Base-by-base conservation (phyloP, 2,113 vertebrate species). In the Pterocles orientalis region DNA sequence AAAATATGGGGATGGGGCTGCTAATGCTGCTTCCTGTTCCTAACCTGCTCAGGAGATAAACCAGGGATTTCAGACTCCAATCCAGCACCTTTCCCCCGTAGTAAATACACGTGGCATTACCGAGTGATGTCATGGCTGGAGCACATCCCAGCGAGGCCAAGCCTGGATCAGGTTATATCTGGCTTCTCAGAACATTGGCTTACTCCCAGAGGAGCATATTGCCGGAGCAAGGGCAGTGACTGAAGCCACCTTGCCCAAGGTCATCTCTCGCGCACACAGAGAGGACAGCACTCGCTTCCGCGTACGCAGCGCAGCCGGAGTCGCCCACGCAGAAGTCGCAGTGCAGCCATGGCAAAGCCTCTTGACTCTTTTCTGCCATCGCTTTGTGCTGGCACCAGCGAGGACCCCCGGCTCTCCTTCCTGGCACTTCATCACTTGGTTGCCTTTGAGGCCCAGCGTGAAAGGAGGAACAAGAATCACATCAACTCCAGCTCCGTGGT, bases 131-230 rank as follows among this genome's bases (percentile, higher is more conserved):
- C 94, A 96, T 73, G 69, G 89, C 96, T 95, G 85, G 92, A 96
- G 58, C 77, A 33, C 51, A 24, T 73, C 86, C 96, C 92, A 92
- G 93, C 45, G 6, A 92, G 80, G 90, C 89, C 94, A 92, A 96
- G 95, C 91, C 93, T 82, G 89, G 94, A 92, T 95, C 95, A 97
- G 94, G 93, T 92, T 92, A 51, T 91, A 92, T 95, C 93, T 87
- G 75, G 87, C 84, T 75, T 85, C 82, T 92, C 90, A 61, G 88
- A 88, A 68, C 68, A 64, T 4, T 95, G 95, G 95, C 95, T 93
- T 73, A 36, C 64, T 94, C 96, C 94, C 96, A 96, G n/a, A 87
- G 71, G 84, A 97, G 76, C 92, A 76, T 87, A 89, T 91, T 95
- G 94, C 61, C 69, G 23, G 68, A 66, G 66, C 87, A 76, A 94